Evolutionary conservation across 2,888 invertebrate genomes (phyloP).

Genomic region (Pristionchus entomophagus): DNA sequence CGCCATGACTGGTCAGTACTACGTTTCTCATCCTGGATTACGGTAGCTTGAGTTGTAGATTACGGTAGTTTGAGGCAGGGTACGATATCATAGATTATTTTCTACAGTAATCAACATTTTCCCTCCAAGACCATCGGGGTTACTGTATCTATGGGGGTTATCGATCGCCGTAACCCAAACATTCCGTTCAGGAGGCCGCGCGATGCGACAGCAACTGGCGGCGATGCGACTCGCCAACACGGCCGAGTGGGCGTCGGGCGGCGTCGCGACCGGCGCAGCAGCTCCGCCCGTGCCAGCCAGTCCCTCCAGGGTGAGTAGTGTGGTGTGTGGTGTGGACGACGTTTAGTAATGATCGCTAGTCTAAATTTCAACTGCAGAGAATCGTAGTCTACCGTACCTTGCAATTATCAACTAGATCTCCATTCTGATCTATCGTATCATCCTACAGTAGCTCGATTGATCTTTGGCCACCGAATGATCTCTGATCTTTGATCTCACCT

Average conservation of each 20-base stretch:
- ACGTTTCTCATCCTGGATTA: too few relatives aligned
- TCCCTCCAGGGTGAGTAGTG: background rate
- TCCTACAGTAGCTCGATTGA: background rate
- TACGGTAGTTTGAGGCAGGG: too few relatives aligned
- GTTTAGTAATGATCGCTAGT: background rate
- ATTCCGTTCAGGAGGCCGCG: background rate
- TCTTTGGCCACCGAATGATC: background rate
- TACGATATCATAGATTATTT: too few relatives aligned
- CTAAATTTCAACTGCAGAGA: too few relatives aligned
- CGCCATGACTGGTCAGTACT: background rate
- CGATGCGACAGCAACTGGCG: slow-evolving; percentile 23
- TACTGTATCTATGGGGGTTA: background rate
- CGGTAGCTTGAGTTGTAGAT: too few relatives aligned
- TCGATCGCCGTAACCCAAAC: background rate
- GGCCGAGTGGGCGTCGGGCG: slow-evolving; percentile 19
- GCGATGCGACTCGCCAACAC: slow-evolving; percentile 25
- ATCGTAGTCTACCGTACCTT: too few relatives aligned
- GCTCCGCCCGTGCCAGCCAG: background rate
- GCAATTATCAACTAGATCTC: too few relatives aligned
- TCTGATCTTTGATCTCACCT: slow-evolving; percentile 7
- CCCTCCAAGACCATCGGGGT: background rate
- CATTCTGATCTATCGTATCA: too few relatives aligned
- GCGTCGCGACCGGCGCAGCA: background rate
- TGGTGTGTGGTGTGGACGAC: too few relatives aligned
- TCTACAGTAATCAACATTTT: too few relatives aligned